A percentile compares a stretch with the other conserved stretches of the same genome.
Evolutionary conservation across 2,888 invertebrate genomes (phyloP).

Genomic region (Perizoma flavofasciatum): DNA sequence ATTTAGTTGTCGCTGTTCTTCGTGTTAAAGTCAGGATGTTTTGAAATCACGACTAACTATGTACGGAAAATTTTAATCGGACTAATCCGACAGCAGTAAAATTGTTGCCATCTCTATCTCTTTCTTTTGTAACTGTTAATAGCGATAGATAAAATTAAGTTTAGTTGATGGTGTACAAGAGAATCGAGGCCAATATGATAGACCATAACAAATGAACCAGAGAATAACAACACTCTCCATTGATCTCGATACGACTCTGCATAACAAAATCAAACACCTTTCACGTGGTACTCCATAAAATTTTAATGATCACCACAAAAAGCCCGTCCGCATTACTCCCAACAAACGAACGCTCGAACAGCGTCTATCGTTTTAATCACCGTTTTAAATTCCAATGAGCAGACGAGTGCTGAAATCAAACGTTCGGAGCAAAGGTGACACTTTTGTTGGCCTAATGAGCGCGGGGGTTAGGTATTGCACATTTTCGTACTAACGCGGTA

Average conservation of each 20-base stretch:
- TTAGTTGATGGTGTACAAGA: too few relatives aligned
- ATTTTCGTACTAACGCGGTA: constrained; percentile 27
- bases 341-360: constrained; percentile 28
- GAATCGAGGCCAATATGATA: too few relatives aligned
- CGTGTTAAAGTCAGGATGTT: too few relatives aligned
- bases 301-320: constrained; percentile 33
- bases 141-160: too few relatives aligned
- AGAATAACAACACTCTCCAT: too few relatives aligned
- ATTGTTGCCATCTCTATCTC: too few relatives aligned
- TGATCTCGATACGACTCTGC: constrained; percentile 7
- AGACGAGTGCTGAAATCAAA: constrained; percentile 39
- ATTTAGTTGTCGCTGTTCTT: too few relatives aligned
- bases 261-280: constrained; percentile 18
- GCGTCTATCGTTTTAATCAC: constrained; percentile 34
- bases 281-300: constrained; percentile 28
- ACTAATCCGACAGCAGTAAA: too few relatives aligned
- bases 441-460: constrained; percentile 40
- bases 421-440: constrained; percentile 37
- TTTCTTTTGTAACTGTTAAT: too few relatives aligned
- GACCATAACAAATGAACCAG: too few relatives aligned
- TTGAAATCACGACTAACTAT: too few relatives aligned
- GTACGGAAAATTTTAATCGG: too few relatives aligned
- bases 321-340: constrained; percentile 18
- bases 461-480: constrained; percentile 22
- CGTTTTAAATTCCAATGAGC: constrained; percentile 36